These are phyloP conservation scores for Hydrophis major DNA, from an alignment of 2,797 vertebrate species.

Conservation along the genomic window DNA sequence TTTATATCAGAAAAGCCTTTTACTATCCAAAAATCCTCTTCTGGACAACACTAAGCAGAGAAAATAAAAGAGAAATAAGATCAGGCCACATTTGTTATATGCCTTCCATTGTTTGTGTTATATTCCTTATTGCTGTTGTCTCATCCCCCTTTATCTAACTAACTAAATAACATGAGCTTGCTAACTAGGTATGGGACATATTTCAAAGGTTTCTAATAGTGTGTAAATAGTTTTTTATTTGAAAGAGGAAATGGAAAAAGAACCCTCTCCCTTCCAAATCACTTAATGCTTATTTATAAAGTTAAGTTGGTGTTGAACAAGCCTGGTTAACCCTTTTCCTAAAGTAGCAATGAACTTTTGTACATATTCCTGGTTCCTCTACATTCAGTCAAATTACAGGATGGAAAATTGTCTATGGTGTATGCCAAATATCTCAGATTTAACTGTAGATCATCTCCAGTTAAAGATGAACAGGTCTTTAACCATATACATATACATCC, in stretches of 20 bases:
- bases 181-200: neutral
- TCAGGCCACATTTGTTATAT: neutral
- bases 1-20: neutral
- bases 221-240: neutral
- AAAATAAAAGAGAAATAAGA: neutral
- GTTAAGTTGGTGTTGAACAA: neutral
- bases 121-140: neutral
- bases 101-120: neutral
- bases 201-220: neutral
- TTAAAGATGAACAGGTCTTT: neutral
- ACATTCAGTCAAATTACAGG: neutral
- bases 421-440: neutral
- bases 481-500: too few relatives aligned
- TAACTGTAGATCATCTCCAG: neutral
- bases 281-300: neutral
- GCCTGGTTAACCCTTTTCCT: neutral
- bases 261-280: neutral
- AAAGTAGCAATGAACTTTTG: neutral
- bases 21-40: neutral
- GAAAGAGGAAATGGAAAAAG: neutral
- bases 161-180: neutral
- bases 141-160: neutral
- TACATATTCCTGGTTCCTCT: neutral
- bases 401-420: neutral
- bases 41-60: neutral